These are phyloP conservation scores for Neoaliturus tenellus DNA, from an alignment of 2,888 invertebrate genomes.

Conservation along the genomic window DNA sequence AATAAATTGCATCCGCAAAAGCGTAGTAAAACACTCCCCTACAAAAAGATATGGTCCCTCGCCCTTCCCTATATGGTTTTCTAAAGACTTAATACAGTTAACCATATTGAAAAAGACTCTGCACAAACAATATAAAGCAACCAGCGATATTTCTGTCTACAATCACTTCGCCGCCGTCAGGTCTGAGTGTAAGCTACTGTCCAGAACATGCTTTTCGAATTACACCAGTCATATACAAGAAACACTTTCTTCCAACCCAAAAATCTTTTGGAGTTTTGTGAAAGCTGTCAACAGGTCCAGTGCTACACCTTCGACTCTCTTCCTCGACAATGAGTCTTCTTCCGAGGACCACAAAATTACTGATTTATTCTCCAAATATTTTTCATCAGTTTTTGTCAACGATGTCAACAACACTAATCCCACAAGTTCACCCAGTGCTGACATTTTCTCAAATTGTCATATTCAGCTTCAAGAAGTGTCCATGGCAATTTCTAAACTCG, in stretches of 20 bases:
- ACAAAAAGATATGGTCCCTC: not conserved
- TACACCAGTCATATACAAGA: not conserved
- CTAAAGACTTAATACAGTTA: not conserved
- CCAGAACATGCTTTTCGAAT: not conserved
- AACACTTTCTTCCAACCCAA: not conserved
- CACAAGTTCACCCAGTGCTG: too few relatives aligned
- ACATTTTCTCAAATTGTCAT: not conserved
- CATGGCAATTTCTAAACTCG: not conserved
- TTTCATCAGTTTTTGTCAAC: not conserved
- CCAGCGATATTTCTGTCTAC: not conserved
- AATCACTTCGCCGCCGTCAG: not conserved
- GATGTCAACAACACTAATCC: not conserved
- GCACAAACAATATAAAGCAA: not conserved
- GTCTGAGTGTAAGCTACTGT: not conserved
- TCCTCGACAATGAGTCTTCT: not conserved
- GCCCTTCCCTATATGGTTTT: not conserved
- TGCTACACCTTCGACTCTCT: not conserved
- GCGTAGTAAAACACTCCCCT: not conserved
- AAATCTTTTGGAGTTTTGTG: conserved; percentile 3
- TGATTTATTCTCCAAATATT: not conserved
- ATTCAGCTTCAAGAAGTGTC: not conserved
- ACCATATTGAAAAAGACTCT: conserved; percentile 26
- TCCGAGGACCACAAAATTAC: not conserved
- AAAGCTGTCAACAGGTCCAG: not conserved
- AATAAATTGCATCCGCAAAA: not conserved